phyloP scores from a whole-genome alignment of 2,797 vertebrate genomes.

The Sebastes cheni region DNA sequence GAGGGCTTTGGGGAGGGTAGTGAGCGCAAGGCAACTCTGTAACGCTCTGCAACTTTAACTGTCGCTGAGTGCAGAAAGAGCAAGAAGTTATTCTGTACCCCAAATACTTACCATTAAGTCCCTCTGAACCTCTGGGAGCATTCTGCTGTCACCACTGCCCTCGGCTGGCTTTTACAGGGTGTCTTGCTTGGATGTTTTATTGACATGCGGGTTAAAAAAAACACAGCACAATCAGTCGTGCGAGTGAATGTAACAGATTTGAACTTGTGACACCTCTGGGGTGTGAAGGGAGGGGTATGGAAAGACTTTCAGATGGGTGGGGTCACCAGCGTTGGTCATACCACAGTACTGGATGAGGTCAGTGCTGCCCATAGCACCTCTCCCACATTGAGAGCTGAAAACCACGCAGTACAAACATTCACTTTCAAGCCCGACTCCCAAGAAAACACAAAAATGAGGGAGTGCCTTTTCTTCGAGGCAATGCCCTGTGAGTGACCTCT shows the following conservation, averaged over 20 bases:
- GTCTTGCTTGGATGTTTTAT: conserved; percentile 55
- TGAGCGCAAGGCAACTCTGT: conserved; percentile 35
- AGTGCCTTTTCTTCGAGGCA: neutral
- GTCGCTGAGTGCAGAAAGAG: conserved; percentile 33
- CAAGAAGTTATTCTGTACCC: conserved; percentile 36
- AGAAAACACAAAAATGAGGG: conserved; percentile 3
- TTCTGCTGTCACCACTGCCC: conserved; percentile 42
- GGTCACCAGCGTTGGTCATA: conserved; percentile 17
- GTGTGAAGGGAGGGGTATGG: conserved; percentile 42
- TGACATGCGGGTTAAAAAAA: conserved; percentile 29
- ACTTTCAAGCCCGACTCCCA: neutral
- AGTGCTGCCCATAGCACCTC: conserved; percentile 9
- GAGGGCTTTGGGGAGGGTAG: conserved; percentile 42
- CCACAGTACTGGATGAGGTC: conserved; percentile 45
- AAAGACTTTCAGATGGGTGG: conserved; percentile 42
- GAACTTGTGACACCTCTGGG: conserved; percentile 55
- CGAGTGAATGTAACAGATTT: conserved; percentile 48
- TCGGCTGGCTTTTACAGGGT: conserved; percentile 46
- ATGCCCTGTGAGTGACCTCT: conserved; percentile 52
- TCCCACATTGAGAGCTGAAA: conserved; percentile 4
- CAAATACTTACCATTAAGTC: conserved; percentile 47
- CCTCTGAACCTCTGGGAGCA: conserved; percentile 38
- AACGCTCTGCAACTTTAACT: conserved; percentile 46
- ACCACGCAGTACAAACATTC: conserved; percentile 27
- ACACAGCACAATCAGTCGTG: conserved; percentile 20